A percentile compares a stretch with the other conserved stretches of the same genome.
Conservation (phyloP, 2,888 invertebrate genomes). For the Tinea trinotella region DNA sequence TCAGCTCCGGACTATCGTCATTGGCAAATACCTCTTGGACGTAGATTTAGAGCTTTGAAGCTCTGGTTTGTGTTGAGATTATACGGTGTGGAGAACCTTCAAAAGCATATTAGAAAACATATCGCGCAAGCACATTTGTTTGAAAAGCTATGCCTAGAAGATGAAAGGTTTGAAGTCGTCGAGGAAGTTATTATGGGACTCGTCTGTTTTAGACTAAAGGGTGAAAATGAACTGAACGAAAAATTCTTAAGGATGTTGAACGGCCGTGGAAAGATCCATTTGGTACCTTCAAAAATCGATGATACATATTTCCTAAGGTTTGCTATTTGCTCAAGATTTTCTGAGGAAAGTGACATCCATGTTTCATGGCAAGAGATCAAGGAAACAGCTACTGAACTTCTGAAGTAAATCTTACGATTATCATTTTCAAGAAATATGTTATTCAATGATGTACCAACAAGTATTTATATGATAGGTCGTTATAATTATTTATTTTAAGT, state of each 20-base stretch:
- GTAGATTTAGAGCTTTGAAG: conserved; percentile 93
- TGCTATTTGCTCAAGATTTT: conserved; percentile 90
- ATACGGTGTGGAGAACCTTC: conserved; percentile 90
- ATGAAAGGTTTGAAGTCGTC: conserved; percentile 90
- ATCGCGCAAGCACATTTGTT: conserved; percentile 90
- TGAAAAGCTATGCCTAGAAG: conserved; percentile 80
- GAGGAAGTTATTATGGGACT: conserved; percentile 94
- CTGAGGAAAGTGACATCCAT: conserved; percentile 85
- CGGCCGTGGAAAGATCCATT: conserved; percentile 90
- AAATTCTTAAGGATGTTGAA: conserved; percentile 86
- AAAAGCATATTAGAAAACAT: conserved; percentile 89
- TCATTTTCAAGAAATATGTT: too few species aligned
- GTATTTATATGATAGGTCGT: too few species aligned
- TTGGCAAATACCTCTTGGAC: conserved; percentile 96
- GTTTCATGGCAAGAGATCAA: conserved; percentile 91
- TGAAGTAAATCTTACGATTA: conserved; percentile 42
- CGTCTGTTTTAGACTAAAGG: conserved; percentile 96
- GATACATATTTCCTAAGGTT: conserved; percentile 89
- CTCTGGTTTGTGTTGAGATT: conserved; percentile 95
- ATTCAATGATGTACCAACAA: too few species aligned
- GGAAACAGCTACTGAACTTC: conserved; percentile 79
- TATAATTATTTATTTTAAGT: too few species aligned
- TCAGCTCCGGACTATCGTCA: conserved; percentile 95
- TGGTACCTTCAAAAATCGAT: conserved; percentile 91
- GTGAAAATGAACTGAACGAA: conserved; percentile 87